Evolutionary conservation across 2,113 vertebrate species (phyloP).

Genomic region (Psettodes erumei): DNA sequence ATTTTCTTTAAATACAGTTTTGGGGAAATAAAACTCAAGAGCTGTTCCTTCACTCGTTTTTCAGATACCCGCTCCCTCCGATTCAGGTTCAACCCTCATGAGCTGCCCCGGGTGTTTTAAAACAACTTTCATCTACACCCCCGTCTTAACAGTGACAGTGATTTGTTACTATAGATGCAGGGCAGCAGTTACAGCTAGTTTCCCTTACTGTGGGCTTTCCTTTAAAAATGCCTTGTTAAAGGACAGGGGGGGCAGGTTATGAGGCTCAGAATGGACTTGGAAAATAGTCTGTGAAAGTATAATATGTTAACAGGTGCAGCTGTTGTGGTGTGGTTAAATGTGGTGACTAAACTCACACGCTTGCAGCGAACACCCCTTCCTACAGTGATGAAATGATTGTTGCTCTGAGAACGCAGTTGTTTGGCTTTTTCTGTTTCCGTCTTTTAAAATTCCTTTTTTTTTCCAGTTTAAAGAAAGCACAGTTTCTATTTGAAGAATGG

Average conservation of each 20-base stretch:
- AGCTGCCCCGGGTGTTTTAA: conserved; percentile 30
- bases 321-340: no score
- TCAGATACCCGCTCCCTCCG: background rate
- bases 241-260: conserved; percentile 36
- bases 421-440: background rate
- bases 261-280: conserved; percentile 49
- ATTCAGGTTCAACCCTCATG: conserved; percentile 20
- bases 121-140: conserved; percentile 22
- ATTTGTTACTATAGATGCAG: conserved; percentile 42
- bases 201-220: conserved; percentile 20
- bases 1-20: no score
- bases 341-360: background rate
- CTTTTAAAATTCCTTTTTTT: background rate
- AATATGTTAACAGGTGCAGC: conserved; percentile 36
- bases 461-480: background rate
- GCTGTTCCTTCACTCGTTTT: background rate
- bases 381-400: background rate
- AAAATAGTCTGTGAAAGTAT: conserved; percentile 51
- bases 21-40: no score
- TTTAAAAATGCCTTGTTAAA: conserved; percentile 55
- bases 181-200: conserved; percentile 26
- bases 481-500: conserved; percentile 5
- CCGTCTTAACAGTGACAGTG: conserved; percentile 38
- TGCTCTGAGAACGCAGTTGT: background rate
- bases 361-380: no score